These are phyloP conservation scores for Synchiropus splendidus DNA, from an alignment of 2,113 vertebrate genomes.

Conservation along the genomic window DNA sequence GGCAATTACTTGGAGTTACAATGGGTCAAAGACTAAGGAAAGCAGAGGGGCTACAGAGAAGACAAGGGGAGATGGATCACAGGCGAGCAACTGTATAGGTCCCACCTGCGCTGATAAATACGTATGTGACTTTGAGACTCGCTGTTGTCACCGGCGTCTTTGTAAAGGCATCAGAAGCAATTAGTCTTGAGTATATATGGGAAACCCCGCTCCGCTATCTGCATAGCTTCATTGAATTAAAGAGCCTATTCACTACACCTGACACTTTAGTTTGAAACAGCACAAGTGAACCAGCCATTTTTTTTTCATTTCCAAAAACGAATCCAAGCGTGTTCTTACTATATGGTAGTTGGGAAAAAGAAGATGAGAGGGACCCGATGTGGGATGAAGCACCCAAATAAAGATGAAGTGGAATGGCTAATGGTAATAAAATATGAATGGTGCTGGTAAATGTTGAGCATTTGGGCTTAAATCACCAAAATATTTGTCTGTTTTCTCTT, in stretches of 20 bases:
- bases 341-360: too few species aligned
- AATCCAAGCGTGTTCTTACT: too few species aligned
- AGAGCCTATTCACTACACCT: slow-evolving; percentile 35
- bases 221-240: slow-evolving; percentile 41
- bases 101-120: slow-evolving; percentile 62
- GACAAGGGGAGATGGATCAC: slow-evolving; percentile 63
- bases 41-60: slow-evolving; percentile 43
- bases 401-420: too few species aligned
- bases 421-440: too few species aligned
- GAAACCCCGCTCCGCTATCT: slow-evolving; percentile 45
- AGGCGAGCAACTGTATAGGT: slow-evolving; percentile 50
- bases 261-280: slow-evolving; percentile 23
- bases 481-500: too few species aligned
- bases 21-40: slow-evolving; percentile 58
- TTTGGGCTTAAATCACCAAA: too few species aligned
- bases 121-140: slow-evolving; percentile 52
- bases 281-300: too few species aligned
- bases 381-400: too few species aligned
- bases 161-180: slow-evolving; percentile 61
- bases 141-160: slow-evolving; percentile 39
- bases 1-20: slow-evolving; percentile 71
- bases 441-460: too few species aligned
- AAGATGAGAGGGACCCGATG: too few species aligned
- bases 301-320: too few species aligned
- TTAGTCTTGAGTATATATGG: slow-evolving; percentile 60